Percentiles rank a stretch among this genome's conserved stretches.
phyloP scores from a whole-genome alignment of 2,888 invertebrate species.

The Mantis religiosa region DNA sequence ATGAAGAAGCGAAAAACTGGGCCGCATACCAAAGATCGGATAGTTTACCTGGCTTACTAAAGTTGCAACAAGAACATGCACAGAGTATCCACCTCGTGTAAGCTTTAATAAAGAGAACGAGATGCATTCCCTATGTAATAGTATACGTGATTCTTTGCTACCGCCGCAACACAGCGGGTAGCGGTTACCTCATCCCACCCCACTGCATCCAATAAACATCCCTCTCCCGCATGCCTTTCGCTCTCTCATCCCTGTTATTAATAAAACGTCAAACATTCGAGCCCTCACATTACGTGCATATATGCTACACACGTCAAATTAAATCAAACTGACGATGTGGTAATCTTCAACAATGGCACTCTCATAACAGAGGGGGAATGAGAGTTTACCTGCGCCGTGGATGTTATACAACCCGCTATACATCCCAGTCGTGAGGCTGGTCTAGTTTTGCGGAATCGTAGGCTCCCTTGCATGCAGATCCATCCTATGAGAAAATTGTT shows the following conservation, averaged over 20 bases:
- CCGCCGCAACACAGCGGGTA: background rate
- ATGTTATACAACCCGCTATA: background rate
- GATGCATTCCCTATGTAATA: background rate
- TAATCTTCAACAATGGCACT: slow-evolving; percentile 7
- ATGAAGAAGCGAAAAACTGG: background rate
- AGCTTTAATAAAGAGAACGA: background rate
- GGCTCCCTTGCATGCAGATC: too few species aligned
- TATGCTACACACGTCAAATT: slow-evolving; percentile 14
- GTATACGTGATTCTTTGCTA: background rate
- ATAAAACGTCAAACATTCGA: slow-evolving; percentile 13
- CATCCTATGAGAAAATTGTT: too few species aligned
- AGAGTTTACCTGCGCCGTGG: background rate
- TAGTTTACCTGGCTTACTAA: background rate
- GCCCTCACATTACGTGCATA: background rate
- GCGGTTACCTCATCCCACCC: background rate
- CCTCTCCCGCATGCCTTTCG: background rate
- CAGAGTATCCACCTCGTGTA: background rate
- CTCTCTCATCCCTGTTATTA: slow-evolving; percentile 13
- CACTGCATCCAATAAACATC: background rate
- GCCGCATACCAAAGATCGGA: too few species aligned
- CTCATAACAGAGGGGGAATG: background rate
- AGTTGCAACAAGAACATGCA: background rate
- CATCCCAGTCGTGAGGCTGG: background rate
- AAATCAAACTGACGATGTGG: slow-evolving; percentile 13
- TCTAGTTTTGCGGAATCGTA: too few species aligned